Conservation (phyloP, 2,888 invertebrate genomes). For the Lasioglossum vierecki region DNA sequence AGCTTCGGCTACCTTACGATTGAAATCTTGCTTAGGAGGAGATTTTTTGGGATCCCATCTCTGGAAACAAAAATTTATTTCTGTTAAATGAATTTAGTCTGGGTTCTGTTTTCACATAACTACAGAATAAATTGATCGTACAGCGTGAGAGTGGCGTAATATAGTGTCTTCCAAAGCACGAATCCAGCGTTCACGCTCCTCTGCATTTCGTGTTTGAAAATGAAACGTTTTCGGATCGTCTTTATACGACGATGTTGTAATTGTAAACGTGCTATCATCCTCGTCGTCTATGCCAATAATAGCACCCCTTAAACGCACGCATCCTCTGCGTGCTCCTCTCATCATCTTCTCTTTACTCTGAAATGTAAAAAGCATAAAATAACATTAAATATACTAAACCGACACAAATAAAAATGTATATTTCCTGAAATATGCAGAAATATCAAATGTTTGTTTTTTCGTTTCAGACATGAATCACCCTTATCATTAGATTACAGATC, state of each 20-base stretch:
- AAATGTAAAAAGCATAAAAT: slow-evolving; percentile 77
- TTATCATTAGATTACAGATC: neutral
- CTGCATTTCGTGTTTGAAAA: slow-evolving; percentile 98
- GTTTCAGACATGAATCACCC: neutral
- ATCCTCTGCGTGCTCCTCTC: slow-evolving; percentile 97
- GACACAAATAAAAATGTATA: neutral
- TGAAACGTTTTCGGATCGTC: slow-evolving; percentile 99
- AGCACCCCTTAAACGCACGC: slow-evolving; percentile 98
- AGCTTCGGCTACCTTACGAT: slow-evolving; percentile 96
- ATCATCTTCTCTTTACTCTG: slow-evolving; percentile 99
- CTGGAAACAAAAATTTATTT: slow-evolving; percentile 63
- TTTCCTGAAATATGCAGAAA: neutral
- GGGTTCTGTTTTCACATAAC: neutral
- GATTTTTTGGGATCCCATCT: slow-evolving; percentile 86
- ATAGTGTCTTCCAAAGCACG: slow-evolving; percentile 97
- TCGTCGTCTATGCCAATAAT: slow-evolving; percentile 99
- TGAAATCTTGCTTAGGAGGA: slow-evolving; percentile 88
- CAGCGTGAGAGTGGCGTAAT: slow-evolving; percentile 90
- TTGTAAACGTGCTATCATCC: slow-evolving; percentile 99
- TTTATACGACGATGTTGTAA: slow-evolving; percentile 87
- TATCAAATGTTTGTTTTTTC: neutral
- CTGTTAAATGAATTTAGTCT: neutral
- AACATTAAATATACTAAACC: neutral
- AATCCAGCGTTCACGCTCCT: slow-evolving; percentile 98
- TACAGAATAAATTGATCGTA: slow-evolving; percentile 73